A percentile compares a stretch with the other conserved stretches of the same genome.
Evolutionary conservation across 2,888 invertebrate species (phyloP).

Genomic region (Pinctada fucata): DNA sequence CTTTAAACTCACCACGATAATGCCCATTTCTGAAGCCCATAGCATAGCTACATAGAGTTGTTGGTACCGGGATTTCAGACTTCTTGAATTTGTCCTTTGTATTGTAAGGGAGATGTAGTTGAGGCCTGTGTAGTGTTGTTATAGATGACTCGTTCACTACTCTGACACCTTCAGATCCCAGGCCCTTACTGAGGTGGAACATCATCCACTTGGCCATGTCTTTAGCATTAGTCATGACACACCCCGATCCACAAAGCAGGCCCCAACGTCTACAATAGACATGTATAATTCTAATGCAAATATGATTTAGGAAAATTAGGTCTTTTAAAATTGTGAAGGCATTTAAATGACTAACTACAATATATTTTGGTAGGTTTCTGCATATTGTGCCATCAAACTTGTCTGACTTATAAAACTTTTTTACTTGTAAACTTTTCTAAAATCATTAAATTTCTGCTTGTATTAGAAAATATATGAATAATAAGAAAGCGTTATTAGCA

Average conservation of each 20-base stretch:
- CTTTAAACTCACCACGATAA: slow-evolving; percentile 68
- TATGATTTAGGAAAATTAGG: too few species aligned
- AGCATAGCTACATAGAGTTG: slow-evolving; percentile 58
- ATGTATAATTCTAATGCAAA: too few species aligned
- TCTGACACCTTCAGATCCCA: slow-evolving; percentile 37
- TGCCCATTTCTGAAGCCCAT: slow-evolving; percentile 71
- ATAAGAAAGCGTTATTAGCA: too few species aligned
- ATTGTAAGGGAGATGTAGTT: slow-evolving; percentile 44
- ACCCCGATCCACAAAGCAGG: slow-evolving; percentile 67
- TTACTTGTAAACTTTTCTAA: too few species aligned
- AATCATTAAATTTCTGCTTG: too few species aligned
- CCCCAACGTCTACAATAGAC: slow-evolving; percentile 58
- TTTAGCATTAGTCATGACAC: slow-evolving; percentile 65
- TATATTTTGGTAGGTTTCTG: too few species aligned
- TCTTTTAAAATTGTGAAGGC: too few species aligned
- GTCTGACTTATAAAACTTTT: too few species aligned
- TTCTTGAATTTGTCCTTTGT: slow-evolving; percentile 45
- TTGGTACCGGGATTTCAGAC: slow-evolving; percentile 63
- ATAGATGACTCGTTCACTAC: slow-evolving; percentile 52
- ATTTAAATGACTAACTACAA: too few species aligned
- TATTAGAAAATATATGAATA: too few species aligned
- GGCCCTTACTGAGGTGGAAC: slow-evolving; percentile 62
- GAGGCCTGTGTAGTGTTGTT: slow-evolving; percentile 54
- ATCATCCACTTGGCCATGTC: slow-evolving; percentile 74
- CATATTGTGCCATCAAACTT: too few species aligned